phyloP scores from a whole-genome alignment of 2,888 invertebrate species.

The Oligia strigilis region DNA sequence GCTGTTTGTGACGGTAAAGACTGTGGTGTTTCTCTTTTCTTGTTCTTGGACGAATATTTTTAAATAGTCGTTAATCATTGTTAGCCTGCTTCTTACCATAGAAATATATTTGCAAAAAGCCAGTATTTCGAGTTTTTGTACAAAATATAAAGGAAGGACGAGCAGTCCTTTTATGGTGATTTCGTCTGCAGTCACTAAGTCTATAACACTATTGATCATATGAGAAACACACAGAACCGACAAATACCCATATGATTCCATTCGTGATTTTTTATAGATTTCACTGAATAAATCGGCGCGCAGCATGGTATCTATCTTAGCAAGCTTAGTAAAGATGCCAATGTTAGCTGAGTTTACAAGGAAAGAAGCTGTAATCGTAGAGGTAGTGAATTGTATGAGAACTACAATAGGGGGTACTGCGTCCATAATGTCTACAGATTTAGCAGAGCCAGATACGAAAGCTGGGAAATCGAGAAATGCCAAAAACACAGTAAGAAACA shows the following conservation, averaged over 20 bases:
- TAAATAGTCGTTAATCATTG: conserved; percentile 74
- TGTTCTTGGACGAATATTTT: conserved; percentile 71
- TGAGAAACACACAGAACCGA: conserved; percentile 60
- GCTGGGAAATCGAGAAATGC: conserved; percentile 52
- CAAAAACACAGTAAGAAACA: conserved; percentile 58
- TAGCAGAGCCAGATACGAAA: conserved; percentile 45
- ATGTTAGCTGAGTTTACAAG: conserved; percentile 69
- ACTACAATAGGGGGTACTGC: conserved; percentile 70
- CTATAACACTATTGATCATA: conserved; percentile 53
- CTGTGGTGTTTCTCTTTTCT: conserved; percentile 57
- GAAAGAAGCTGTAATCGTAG: conserved; percentile 68
- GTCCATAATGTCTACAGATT: conserved; percentile 65
- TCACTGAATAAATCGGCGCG: conserved; percentile 65
- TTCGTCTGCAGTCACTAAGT: conserved; percentile 58
- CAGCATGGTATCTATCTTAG: conserved; percentile 70
- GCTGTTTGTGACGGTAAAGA: conserved; percentile 69
- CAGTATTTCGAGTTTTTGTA: conserved; percentile 76
- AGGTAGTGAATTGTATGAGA: conserved; percentile 70
- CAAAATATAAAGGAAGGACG: conserved; percentile 66
- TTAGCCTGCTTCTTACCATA: conserved; percentile 73
- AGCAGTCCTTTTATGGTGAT: conserved; percentile 50
- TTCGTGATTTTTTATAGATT: conserved; percentile 69
- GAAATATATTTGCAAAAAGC: conserved; percentile 74
- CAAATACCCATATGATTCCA: conserved; percentile 58
- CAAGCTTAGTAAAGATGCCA: conserved; percentile 68